Evolutionary conservation across 2,797 vertebrate species (phyloP), one percentile per base, ranked within the genome.

Genomic region (Sebastes diploproa): DNA sequence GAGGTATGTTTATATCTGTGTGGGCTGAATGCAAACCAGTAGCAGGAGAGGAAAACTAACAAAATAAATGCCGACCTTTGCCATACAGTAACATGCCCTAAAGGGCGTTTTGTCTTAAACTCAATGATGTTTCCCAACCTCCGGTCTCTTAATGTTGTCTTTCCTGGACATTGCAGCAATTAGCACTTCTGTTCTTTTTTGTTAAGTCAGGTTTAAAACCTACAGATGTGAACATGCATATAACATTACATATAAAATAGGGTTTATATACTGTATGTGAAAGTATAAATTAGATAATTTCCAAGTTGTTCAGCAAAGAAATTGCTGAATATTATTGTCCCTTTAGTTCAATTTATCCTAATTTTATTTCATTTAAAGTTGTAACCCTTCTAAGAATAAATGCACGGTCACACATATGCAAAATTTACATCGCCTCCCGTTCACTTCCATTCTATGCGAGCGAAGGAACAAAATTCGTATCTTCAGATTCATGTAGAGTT

Each of bases 1-100:
- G 50, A 29, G 5, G 3, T 54, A 6, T 79, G 61, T 77, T 55
- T 75, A 66, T 29, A 29, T 68, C 22, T 74, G 34, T 77, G 58
- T 59, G 77, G 55, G 42, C 46, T 71, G 76, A 80, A 29, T 36
- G 20, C 16, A 70, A 86, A 74, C 29, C 55, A 59, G 11, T 16
- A 7, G 9, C 5, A 72, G 3, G 13, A 77, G 36, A 6, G 5
- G 13, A 3, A 80, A 77, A 71, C 67, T 50, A 54, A 71, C 65
- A 62, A 54, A 36, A 68, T 63, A 69, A 60, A 67, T 38, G 58
- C 56, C 50, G 14, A 71, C 75, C 75, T 64, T 56, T 61, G 42
- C 22, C 20, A n/a, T 22, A 66, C 22, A 64, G 63, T 61, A 20
- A 56, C 20, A 70, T 64, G 25, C 4, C 62, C 34, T 34, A 29